Percentiles rank a stretch among this genome's conserved stretches.
Conservation (phyloP, 2,888 invertebrate species). For the Perithous albicinctus region DNA sequence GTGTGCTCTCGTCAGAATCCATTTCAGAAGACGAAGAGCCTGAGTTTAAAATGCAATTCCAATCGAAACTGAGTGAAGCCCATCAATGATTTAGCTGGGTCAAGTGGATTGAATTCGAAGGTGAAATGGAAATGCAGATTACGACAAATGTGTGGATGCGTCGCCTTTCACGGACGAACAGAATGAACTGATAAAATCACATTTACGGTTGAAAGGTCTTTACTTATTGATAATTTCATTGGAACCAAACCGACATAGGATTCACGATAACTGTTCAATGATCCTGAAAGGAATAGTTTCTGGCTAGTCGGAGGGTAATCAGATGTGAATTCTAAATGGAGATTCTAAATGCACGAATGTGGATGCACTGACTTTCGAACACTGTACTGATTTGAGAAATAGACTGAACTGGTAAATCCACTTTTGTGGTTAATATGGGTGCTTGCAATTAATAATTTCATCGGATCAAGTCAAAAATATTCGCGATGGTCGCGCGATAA, state of each 20-base stretch:
- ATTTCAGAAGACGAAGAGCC: constrained; percentile 2
- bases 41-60: not conserved
- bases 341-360: not conserved
- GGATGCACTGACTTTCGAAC: too few species aligned
- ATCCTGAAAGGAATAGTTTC: too few species aligned
- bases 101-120: constrained; percentile 12
- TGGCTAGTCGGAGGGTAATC: too few species aligned
- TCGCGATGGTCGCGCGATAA: not conserved
- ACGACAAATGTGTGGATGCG: not conserved
- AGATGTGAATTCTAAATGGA: not conserved
- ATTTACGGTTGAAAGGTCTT: not conserved
- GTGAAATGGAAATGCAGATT: constrained; percentile 10
- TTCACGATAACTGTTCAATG: not conserved
- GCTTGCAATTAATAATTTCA: too few species aligned
- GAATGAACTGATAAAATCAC: not conserved
- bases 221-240: not conserved
- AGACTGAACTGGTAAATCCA: not conserved
- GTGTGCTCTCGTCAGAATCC: not conserved
- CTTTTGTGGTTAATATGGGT: too few species aligned
- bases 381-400: too few species aligned
- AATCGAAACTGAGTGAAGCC: not conserved
- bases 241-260: not conserved
- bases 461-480: too few species aligned
- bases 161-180: not conserved
- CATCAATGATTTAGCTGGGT: constrained; percentile 29